A percentile compares a stretch with the other conserved stretches of the same genome.
Conservation (phyloP, 2,888 invertebrate genomes). For the Dolomedes plantarius region DNA sequence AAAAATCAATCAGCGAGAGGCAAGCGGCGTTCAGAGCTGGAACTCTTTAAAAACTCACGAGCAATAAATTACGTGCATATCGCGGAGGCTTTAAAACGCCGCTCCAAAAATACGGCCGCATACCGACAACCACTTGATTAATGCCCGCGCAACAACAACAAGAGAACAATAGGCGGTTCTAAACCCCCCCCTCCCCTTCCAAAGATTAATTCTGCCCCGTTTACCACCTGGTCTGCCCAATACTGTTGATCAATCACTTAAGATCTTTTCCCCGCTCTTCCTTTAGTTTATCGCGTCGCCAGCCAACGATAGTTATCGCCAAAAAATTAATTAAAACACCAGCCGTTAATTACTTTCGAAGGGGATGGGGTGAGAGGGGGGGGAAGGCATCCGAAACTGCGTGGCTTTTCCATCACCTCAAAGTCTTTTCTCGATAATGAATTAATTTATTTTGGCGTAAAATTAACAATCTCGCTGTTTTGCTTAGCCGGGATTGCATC, state of each 20-base stretch:
- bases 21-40: neutral
- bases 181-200: neutral
- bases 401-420: slow-evolving; percentile 67
- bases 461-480: slow-evolving; percentile 53
- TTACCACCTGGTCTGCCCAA: slow-evolving; percentile 64
- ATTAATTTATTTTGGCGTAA: slow-evolving; percentile 66
- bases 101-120: slow-evolving; percentile 34
- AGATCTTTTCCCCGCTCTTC: slow-evolving; percentile 19
- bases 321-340: slow-evolving; percentile 70
- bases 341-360: slow-evolving; percentile 63
- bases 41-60: neutral
- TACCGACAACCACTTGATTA: slow-evolving; percentile 61
- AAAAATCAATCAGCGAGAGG: neutral
- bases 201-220: slow-evolving; percentile 55
- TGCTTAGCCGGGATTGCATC: neutral
- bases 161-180: slow-evolving; percentile 54
- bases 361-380: neutral
- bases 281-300: slow-evolving; percentile 33
- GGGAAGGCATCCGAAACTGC: slow-evolving; percentile 40
- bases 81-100: neutral
- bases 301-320: slow-evolving; percentile 61
- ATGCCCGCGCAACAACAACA: slow-evolving; percentile 49
- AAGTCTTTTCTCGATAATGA: slow-evolving; percentile 64
- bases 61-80: slow-evolving; percentile 8
- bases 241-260: slow-evolving; percentile 58